Percentiles rank a stretch among this genome's conserved stretches.
Evolutionary conservation across 2,888 invertebrate genomes (phyloP).

Genomic region (Agrilus mali): DNA sequence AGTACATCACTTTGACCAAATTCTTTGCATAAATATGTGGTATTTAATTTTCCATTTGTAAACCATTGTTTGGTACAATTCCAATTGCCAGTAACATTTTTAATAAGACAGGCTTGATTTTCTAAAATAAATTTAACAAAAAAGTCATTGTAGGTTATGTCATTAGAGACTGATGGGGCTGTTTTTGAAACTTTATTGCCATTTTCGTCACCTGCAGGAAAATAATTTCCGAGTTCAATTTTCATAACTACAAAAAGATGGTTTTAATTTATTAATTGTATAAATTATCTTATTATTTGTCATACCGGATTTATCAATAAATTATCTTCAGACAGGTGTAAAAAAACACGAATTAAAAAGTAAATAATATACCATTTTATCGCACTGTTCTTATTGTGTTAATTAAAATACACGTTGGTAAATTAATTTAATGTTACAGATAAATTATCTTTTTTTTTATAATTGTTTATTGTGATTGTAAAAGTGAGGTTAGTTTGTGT

Average conservation of each 20-base stretch:
- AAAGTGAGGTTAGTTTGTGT: too few species aligned
- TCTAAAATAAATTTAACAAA: constrained; percentile 40
- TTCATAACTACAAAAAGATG: not conserved
- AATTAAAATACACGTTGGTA: too few species aligned
- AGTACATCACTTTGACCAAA: constrained; percentile 59
- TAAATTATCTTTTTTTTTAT: too few species aligned
- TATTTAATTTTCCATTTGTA: constrained; percentile 41
- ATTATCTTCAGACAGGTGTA: too few species aligned
- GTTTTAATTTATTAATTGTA: too few species aligned
- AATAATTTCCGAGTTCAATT: constrained; percentile 4
- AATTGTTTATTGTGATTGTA: too few species aligned
- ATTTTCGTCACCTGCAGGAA: not conserved
- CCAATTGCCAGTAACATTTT: constrained; percentile 51
- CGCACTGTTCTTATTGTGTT: too few species aligned
- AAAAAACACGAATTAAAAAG: too few species aligned
- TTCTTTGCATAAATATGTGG: constrained; percentile 42
- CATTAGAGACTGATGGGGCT: not conserved
- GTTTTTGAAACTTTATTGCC: not conserved
- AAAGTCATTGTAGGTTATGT: constrained; percentile 42
- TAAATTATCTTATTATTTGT: too few species aligned
- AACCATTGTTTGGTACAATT: constrained; percentile 51
- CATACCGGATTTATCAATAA: too few species aligned
- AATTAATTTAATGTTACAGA: too few species aligned
- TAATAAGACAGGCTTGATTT: constrained; percentile 59
- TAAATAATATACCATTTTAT: too few species aligned